Evolutionary conservation across 2,113 vertebrate species (phyloP), one percentile per base, ranked within the genome.

Genomic region (Aptenodytes patagonicus): DNA sequence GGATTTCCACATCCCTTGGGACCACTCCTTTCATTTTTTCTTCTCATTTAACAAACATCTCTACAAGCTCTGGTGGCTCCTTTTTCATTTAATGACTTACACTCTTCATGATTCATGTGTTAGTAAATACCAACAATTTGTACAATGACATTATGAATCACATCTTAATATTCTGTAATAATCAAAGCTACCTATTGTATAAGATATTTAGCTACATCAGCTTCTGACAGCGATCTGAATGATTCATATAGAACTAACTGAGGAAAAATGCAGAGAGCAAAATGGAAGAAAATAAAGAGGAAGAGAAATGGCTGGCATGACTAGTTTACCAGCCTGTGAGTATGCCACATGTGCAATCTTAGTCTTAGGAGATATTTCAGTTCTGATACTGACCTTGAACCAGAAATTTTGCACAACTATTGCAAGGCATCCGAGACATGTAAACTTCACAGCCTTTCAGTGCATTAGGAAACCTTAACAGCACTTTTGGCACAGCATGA

Each of bases 381-480:
- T n/a, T 83, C 83, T 69, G 34, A 79, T 65, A 79, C 86, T 80
- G 81, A 96, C 95, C 93, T 90, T 94, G 93, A 81, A 87, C 69
- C 18, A 94, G 66, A 31, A 96, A 7, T 66, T 54, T 76, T 55
- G 90, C 34, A 16, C 95, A 96, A 6, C 24, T 25, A 52, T 54
- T 80, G 42, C 93, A 96, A 60, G 95, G 95, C 68, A 68, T 83
- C 49, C 47, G 47, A 49, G 90, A 94, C 61, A 94, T 69, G 65
- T 92, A 94, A 49, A 96, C 90, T 61, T 91, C 82, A 55, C 90
- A 90, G 70, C 82, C 87, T 66, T 61, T 73, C 78, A 92, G 62
- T 11, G 17, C 49, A 31, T 92, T 87, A n/a, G 93, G 93, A 90
- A 83, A 92, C 49, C 54, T 83, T 52, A 96, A 58, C 19, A 94